phyloP scores from a whole-genome alignment of 2,888 invertebrate species.

The Diaphora mendica region DNA sequence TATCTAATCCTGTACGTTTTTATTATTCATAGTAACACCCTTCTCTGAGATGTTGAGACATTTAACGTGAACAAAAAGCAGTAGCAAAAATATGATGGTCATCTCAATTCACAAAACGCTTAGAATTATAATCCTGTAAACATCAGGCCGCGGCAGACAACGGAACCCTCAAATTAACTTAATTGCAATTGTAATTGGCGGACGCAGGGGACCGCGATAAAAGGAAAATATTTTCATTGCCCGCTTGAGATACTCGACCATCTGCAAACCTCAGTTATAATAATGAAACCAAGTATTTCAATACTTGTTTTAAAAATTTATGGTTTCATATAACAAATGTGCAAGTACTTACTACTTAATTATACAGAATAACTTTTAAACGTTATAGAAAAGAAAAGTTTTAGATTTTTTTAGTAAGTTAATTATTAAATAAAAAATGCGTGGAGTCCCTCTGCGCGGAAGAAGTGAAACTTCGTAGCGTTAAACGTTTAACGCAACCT shows the following conservation, averaged over 20 bases:
- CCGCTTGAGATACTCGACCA: conserved; percentile 38
- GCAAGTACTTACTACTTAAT: conserved; percentile 34
- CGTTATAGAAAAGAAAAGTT: neutral
- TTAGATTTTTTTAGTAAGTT: neutral
- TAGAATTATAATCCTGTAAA: conserved; percentile 68
- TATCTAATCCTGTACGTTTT: neutral
- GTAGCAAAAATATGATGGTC: conserved; percentile 44
- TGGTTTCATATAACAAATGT: conserved; percentile 47
- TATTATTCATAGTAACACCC: neutral
- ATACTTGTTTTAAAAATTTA: conserved; percentile 37
- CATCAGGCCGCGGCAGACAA: conserved; percentile 60
- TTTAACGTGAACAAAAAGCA: conserved; percentile 22
- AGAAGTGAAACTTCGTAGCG: too few relatives aligned
- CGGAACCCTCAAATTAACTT: conserved; percentile 77
- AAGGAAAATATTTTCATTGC: conserved; percentile 77
- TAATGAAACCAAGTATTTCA: conserved; percentile 47
- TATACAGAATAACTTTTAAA: conserved; percentile 33
- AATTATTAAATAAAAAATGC: too few relatives aligned
- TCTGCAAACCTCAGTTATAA: conserved; percentile 35
- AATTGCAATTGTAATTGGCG: conserved; percentile 80
- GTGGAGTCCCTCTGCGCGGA: too few relatives aligned
- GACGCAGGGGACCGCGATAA: conserved; percentile 69
- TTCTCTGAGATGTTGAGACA: neutral
- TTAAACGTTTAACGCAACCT: too few relatives aligned
- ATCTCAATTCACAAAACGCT: conserved; percentile 65